Evolutionary conservation across 2,797 vertebrate genomes (phyloP).

Genomic region (Oreochromis grahami): DNA sequence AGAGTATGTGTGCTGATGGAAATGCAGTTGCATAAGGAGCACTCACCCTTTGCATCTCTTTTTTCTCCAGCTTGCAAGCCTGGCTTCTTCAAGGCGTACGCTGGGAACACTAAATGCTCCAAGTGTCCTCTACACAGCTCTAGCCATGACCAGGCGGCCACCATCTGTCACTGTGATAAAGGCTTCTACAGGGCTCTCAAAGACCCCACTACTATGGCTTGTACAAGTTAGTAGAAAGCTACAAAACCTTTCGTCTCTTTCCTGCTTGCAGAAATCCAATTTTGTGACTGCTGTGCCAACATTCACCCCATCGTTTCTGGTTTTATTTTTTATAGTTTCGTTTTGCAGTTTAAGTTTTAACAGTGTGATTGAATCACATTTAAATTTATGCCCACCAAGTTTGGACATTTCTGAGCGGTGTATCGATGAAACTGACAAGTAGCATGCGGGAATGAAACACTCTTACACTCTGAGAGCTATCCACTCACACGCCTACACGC

Average conservation of each 20-base stretch:
- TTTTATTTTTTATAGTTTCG: accelerated
- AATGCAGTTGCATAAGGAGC: background rate
- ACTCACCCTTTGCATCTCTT: background rate
- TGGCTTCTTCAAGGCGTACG: slow-evolving; percentile 95
- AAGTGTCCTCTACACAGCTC: slow-evolving; percentile 94
- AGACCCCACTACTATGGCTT: slow-evolving; percentile 92
- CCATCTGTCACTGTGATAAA: slow-evolving; percentile 93
- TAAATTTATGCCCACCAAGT: background rate
- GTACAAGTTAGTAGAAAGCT: slow-evolving; percentile 87
- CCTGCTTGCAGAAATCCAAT: background rate
- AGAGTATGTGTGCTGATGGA: background rate
- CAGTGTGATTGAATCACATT: background rate
- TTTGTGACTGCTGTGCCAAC: background rate
- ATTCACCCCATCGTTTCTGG: background rate
- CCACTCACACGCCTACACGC: background rate
- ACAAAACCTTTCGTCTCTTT: background rate
- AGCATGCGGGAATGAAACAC: background rate
- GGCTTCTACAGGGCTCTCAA: slow-evolving; percentile 91
- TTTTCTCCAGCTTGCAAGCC: slow-evolving; percentile 85
- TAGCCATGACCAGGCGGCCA: slow-evolving; percentile 87
- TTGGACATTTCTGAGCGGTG: background rate
- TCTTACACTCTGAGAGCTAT: background rate
- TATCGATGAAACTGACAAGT: background rate
- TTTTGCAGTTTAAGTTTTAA: background rate
- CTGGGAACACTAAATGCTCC: slow-evolving; percentile 93